Base-by-base conservation (phyloP, 2,888 invertebrate species). In the Pegoplata infirma region DNA sequence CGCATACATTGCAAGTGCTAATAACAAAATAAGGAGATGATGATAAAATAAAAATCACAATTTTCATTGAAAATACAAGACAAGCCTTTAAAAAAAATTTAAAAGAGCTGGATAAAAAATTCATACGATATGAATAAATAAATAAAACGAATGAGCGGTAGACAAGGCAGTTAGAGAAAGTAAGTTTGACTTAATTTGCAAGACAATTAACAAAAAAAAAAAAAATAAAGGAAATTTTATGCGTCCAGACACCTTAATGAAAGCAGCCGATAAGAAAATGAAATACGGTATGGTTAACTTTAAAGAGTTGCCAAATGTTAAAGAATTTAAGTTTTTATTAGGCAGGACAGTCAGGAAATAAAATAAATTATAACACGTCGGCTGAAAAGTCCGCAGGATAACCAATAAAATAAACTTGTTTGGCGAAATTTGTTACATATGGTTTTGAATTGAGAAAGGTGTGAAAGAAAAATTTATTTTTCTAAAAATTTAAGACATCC, bases 161-260 rank as follows among this genome's bases (percentile, higher is more conserved):
- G 28, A 53, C 46, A 59, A 68, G 28, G 47, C 46, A 59, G 44
- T 44, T 17, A 21, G 16, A 36, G 44, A 63, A 71, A 79, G 51
- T 63, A 67, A 71, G 25, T 75, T 81, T 80, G 80, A 82, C 81
- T 85, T 83, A 86, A 86, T 87, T 85, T 86, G 84, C 85, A 87
- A 85, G 85, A 87, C 86, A 87, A 87, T 87, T 87, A 87, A 79
- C 61, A 71, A 79, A 73, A 71, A 83, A 87, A 85, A 19, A n/a
- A 14, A 61, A 61, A 25, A n/a, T 36, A 16, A 14, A 55, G 59
- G 67, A 51, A 75, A 82, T 80, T 69, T 68, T 81, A 84, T 84
- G 76, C 84, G 83, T 81, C 82, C 83, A 85, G 83, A 80, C 82
- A 81, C 86, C 85, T 84, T 86, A 87, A 87, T 86, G 86, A 87